phyloP scores from a whole-genome alignment of 2,888 invertebrate genomes.

The Encarsia formosa region DNA sequence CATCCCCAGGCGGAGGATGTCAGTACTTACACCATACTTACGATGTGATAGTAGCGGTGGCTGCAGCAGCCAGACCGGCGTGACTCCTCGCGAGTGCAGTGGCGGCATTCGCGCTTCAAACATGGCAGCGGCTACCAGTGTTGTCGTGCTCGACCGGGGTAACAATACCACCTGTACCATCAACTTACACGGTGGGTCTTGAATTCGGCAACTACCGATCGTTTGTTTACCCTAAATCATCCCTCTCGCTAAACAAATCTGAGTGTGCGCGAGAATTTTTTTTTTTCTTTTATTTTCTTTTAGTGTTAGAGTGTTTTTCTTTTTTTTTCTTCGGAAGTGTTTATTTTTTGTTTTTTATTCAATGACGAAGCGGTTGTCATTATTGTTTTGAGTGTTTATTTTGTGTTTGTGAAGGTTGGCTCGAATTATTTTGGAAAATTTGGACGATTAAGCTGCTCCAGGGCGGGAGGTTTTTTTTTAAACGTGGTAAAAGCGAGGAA shows the following conservation, averaged over 20 bases:
- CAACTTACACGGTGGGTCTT: conserved; percentile 83
- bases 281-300: neutral
- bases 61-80: too few relatives aligned
- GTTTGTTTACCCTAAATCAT: neutral
- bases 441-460: too few relatives aligned
- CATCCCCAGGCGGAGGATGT: too few relatives aligned
- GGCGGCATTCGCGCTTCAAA: conserved; percentile 51
- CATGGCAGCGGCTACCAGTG: conserved; percentile 85
- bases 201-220: neutral
- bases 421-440: too few relatives aligned
- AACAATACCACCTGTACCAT: conserved; percentile 96
- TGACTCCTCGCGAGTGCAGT: conserved; percentile 14
- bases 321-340: neutral
- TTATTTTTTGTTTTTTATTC: neutral
- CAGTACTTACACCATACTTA: too few relatives aligned
- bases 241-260: neutral
- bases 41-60: too few relatives aligned
- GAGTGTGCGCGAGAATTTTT: neutral
- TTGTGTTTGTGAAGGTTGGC: too few relatives aligned
- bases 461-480: too few relatives aligned
- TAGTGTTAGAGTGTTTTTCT: neutral
- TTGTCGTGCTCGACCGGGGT: conserved; percentile 90
- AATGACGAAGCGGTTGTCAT: too few relatives aligned
- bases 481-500: too few relatives aligned
- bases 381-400: too few relatives aligned